Evolutionary conservation across 2,888 invertebrate species (phyloP).

Genomic region (Pseudococcus jackbeardsleyi): DNA sequence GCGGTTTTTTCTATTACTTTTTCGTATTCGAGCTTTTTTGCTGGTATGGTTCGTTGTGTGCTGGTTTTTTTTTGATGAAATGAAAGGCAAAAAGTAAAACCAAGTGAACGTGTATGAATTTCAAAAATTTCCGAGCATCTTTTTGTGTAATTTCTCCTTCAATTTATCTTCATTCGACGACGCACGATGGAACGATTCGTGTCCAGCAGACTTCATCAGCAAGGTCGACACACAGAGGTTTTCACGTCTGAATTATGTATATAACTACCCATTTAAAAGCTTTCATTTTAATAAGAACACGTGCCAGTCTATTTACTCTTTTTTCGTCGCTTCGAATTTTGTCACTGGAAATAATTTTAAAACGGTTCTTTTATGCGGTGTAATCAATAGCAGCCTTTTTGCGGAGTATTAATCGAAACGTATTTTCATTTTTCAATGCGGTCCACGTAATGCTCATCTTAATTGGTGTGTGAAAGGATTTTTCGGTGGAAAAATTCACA

Average conservation of each 20-base stretch:
- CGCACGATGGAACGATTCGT: too few species aligned
- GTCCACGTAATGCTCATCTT: too few species aligned
- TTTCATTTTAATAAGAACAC: slow-evolving; percentile 28
- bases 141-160: too few species aligned
- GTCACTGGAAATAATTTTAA: neutral
- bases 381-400: neutral
- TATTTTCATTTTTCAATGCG: neutral
- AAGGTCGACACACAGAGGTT: neutral
- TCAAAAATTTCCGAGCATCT: too few species aligned
- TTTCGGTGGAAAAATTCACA: too few species aligned
- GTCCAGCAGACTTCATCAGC: neutral
- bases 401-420: neutral
- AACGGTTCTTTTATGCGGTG: neutral
- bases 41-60: too few species aligned
- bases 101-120: too few species aligned
- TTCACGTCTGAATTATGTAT: neutral
- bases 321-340: neutral
- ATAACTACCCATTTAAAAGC: neutral
- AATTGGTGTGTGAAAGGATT: too few species aligned
- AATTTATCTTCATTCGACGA: too few species aligned
- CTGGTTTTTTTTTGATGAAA: too few species aligned
- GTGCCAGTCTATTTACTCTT: neutral
- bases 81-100: too few species aligned
- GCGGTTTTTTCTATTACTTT: neutral
- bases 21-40: neutral